Conservation (phyloP, 2,888 invertebrate genomes). For the Uropetala carovei region DNA sequence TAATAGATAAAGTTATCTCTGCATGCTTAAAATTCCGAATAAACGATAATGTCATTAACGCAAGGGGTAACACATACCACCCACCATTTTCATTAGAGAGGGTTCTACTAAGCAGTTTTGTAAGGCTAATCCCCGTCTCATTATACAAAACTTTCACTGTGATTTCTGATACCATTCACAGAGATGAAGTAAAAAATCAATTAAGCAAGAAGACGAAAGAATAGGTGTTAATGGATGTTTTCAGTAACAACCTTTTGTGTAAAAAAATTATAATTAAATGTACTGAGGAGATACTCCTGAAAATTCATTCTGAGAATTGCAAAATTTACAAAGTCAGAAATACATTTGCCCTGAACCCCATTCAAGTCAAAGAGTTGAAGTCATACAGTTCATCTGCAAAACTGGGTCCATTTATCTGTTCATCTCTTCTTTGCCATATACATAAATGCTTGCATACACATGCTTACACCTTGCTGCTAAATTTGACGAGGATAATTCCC, state of each 20-base stretch:
- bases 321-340: conserved; percentile 37
- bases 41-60: no score
- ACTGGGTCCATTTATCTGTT: conserved; percentile 26
- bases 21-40: conserved; percentile 9
- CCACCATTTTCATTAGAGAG: conserved; percentile 9
- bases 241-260: background rate
- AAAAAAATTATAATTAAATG: background rate
- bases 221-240: conserved; percentile 11
- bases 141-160: background rate
- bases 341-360: conserved; percentile 54
- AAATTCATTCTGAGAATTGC: conserved; percentile 28
- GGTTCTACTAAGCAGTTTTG: background rate
- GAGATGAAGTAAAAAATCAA: conserved; percentile 41
- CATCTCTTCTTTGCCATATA: conserved; percentile 33
- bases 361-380: background rate
- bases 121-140: background rate
- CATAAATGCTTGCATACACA: conserved; percentile 22
- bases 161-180: conserved; percentile 35
- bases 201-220: conserved; percentile 33
- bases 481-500: conserved; percentile 29
- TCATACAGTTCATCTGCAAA: conserved; percentile 37
- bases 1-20: conserved; percentile 16
- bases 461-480: conserved; percentile 43
- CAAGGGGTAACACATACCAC: no score
- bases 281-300: conserved; percentile 2